Conservation (phyloP, 2,888 invertebrate genomes). For the Scrobipalpa costella region DNA sequence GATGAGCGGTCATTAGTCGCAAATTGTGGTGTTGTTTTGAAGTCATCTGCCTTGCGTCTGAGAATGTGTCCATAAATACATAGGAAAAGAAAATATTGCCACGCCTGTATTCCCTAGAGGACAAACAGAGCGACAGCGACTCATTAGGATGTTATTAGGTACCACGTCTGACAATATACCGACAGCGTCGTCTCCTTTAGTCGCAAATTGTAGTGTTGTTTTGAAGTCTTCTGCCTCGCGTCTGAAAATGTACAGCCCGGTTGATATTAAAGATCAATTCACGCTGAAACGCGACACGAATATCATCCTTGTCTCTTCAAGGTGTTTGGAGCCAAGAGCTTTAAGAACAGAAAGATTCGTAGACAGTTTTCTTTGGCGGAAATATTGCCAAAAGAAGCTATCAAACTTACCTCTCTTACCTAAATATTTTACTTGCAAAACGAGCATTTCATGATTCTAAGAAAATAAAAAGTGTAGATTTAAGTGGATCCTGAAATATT, state of each 20-base stretch:
- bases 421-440: neutral
- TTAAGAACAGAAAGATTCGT: neutral
- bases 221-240: slow-evolving; percentile 6
- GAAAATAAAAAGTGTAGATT: slow-evolving; percentile 5
- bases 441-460: slow-evolving; percentile 3
- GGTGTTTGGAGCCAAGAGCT: too few relatives aligned
- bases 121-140: too few relatives aligned
- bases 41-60: slow-evolving; percentile 1
- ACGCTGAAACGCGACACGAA: too few relatives aligned
- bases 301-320: too few relatives aligned
- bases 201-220: slow-evolving; percentile 8
- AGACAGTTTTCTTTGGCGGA: neutral
- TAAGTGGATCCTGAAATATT: slow-evolving; percentile 6
- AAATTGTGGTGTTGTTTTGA: slow-evolving; percentile 8
- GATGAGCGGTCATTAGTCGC: slow-evolving; percentile 7
- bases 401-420: neutral
- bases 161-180: too few relatives aligned
- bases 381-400: too few relatives aligned
- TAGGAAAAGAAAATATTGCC: too few relatives aligned
- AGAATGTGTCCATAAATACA: neutral
- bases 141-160: too few relatives aligned
- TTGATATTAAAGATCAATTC: too few relatives aligned
- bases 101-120: too few relatives aligned
- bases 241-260: neutral
- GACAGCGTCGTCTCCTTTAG: too few relatives aligned